Evolutionary conservation across 2,888 invertebrate genomes (phyloP), one percentile per base, ranked within the genome.

Genomic region (Octodonta nipae): DNA sequence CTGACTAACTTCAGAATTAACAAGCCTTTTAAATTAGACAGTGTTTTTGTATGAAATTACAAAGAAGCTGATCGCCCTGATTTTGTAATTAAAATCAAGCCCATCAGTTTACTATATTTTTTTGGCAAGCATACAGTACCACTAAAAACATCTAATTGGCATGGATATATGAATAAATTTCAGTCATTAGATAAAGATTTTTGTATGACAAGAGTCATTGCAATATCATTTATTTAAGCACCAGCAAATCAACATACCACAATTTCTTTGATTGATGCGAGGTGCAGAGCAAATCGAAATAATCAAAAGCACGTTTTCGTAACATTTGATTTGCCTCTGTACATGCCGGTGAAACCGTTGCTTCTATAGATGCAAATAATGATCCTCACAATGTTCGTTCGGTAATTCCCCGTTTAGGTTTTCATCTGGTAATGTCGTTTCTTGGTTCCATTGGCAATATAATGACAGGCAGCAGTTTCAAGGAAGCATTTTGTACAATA

Each of bases 391-490:
- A 28, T 13, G 3, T 28, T 5, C 5, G 8, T n/a, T 15, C 15
- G 4, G 15, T 28, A 8, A 15, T 15, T 2, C 5, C 15, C 6
- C 5, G 5, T 8, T 7, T 28, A 6, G 29, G 29, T 2, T 28
- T 28, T 28, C 29, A 28, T 28, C 5, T 15, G 5, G 13, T 6
- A 2, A 28, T 28, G 29, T 28, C 29, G 1, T 28, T 15, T 13
- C 5, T 13, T 20, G 20, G 20, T n/a, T 7, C 20, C 6, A 20
- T 20, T 20, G 20, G 20, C 6, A 20, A 20, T 20, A 42, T 51
- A 13, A 52, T 52, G 46, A 33, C 27, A 11, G 49, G 47, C 7
- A 49, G 47, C 37, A 48, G 50, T 16, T 17, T 52, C 1, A 37
- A 40, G 29, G 45, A 46, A 12, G 16, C 44, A 5, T 36, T 49